A percentile compares a stretch with the other conserved stretches of the same genome.
Conservation (phyloP, 2,888 invertebrate genomes). For the Ornithoptera alexandrae region DNA sequence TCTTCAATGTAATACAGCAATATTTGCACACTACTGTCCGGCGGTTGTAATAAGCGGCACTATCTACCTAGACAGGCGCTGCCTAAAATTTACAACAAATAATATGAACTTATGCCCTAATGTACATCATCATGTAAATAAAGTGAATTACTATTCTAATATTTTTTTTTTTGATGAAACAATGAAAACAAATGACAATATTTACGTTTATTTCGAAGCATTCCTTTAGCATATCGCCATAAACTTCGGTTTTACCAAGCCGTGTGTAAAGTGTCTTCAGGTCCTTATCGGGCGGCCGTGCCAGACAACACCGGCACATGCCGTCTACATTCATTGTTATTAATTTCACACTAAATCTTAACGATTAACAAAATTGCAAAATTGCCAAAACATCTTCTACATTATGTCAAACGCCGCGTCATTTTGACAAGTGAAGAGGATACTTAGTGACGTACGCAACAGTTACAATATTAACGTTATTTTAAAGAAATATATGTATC, state of each 20-base stretch:
- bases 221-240: conserved; percentile 66
- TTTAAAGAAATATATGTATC: too few relatives aligned
- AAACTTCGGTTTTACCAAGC: conserved; percentile 58
- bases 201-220: conserved; percentile 71
- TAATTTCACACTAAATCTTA: neutral
- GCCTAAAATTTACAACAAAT: too few relatives aligned
- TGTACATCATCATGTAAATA: too few relatives aligned
- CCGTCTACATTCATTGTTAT: conserved; percentile 45
- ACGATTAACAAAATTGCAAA: neutral
- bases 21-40: too few relatives aligned
- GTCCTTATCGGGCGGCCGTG: conserved; percentile 62
- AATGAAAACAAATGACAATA: conserved; percentile 16
- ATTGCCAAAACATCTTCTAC: neutral
- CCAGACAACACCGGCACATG: conserved; percentile 60
- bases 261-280: conserved; percentile 52
- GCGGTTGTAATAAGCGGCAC: too few relatives aligned
- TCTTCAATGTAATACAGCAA: too few relatives aligned
- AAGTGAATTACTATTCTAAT: too few relatives aligned
- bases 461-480: too few relatives aligned
- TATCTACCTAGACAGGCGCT: too few relatives aligned
- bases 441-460: neutral
- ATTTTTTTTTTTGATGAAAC: too few relatives aligned
- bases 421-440: neutral
- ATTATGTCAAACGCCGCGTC: neutral
- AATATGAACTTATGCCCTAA: too few relatives aligned